These are phyloP conservation scores for Lycaena phlaeas DNA, from an alignment of 2,888 invertebrate genomes.

Conservation along the genomic window DNA sequence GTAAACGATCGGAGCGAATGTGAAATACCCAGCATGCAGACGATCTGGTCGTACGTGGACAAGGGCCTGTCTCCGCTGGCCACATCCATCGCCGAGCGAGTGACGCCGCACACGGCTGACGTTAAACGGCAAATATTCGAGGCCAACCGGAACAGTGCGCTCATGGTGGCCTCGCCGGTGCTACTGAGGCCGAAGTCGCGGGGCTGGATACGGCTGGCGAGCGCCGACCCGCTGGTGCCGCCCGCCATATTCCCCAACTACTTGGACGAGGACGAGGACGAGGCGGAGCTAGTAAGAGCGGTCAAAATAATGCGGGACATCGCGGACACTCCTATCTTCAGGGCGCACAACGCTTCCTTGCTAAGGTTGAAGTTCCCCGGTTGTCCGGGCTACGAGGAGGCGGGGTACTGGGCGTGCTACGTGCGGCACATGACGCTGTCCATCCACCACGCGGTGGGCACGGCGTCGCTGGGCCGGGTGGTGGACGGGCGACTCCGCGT, in stretches of 20 bases:
- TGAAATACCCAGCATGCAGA: conserved; percentile 34
- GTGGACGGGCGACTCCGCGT: conserved; percentile 37
- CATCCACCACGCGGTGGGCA: conserved; percentile 39
- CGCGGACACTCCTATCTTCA: conserved; percentile 22
- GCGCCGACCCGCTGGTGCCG: conserved; percentile 25
- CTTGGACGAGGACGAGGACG: conserved; percentile 32
- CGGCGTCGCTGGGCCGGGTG: conserved; percentile 35
- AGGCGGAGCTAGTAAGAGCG: conserved; percentile 30
- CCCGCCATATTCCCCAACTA: conserved; percentile 41
- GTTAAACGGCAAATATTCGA: conserved; percentile 27
- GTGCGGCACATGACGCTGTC: conserved; percentile 37
- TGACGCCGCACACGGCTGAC: conserved; percentile 22
- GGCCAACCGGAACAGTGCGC: conserved; percentile 26
- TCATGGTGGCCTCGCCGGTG: conserved; percentile 30
- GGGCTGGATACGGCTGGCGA: conserved; percentile 34
- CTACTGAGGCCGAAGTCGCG: conserved; percentile 34
- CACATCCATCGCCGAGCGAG: conserved; percentile 19
- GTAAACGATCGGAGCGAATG: conserved; percentile 24
- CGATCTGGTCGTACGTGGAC: conserved; percentile 33
- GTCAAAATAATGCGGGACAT: conserved; percentile 34
- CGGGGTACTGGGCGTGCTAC: conserved; percentile 42
- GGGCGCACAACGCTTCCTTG: conserved; percentile 26
- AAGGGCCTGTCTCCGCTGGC: conserved; percentile 22
- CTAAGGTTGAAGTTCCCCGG: conserved; percentile 26
- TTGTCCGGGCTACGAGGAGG: conserved; percentile 25